Conservation (phyloP, 2,113 vertebrate species). For the Morone saxatilis region DNA sequence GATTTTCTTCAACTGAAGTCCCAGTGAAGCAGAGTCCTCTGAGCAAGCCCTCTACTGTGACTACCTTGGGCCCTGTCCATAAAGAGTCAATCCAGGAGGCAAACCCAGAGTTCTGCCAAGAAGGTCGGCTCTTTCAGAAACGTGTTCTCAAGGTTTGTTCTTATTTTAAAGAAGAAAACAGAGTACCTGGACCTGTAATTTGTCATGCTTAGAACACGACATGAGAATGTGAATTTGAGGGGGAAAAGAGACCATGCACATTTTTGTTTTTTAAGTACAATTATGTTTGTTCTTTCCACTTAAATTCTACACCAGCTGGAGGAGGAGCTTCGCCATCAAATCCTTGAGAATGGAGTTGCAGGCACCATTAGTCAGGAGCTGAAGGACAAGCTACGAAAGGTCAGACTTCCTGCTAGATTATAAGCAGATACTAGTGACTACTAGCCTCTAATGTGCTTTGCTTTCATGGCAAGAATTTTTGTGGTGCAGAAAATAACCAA, state of each 20-base stretch:
- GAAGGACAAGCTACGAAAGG: slow-evolving; percentile 88
- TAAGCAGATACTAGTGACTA: not conserved
- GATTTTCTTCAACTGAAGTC: slow-evolving; percentile 1
- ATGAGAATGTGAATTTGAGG: not conserved
- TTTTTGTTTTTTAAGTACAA: not conserved
- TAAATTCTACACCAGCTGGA: slow-evolving; percentile 83
- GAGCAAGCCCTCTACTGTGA: not conserved
- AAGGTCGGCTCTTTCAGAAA: slow-evolving; percentile 64
- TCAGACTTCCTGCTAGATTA: slow-evolving; percentile 62
- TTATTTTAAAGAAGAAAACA: not conserved
- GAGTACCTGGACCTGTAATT: not conserved
- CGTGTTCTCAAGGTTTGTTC: slow-evolving; percentile 73
- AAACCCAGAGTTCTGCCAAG: slow-evolving; percentile 8
- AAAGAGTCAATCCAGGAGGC: not conserved
- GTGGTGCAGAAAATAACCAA: not conserved
- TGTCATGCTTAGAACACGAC: not conserved
- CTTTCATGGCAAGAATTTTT: not conserved
- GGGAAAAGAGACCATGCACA: not conserved
- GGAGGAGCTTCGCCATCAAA: slow-evolving; percentile 83
- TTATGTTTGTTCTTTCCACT: not conserved
- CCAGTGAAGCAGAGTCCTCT: slow-evolving; percentile 12
- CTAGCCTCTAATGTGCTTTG: not conserved
- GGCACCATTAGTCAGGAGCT: slow-evolving; percentile 86
- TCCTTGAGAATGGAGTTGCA: slow-evolving; percentile 87
- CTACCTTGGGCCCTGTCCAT: not conserved